phyloP scores from a whole-genome alignment of 2,113 vertebrate genomes.

The Mus musculus region DNA sequence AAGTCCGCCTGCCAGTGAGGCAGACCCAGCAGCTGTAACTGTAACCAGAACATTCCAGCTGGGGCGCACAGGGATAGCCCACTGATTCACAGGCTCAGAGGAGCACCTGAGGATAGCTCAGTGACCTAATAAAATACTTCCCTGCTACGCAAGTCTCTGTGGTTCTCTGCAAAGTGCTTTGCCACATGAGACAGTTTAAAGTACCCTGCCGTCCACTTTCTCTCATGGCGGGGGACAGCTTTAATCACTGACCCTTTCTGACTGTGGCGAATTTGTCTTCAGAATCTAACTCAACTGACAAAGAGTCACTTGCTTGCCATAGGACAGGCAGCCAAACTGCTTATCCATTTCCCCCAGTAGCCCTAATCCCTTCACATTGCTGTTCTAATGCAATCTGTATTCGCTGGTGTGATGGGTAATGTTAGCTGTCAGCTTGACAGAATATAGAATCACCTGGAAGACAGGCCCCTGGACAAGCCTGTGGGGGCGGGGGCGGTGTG shows the following conservation, averaged over 20 bases:
- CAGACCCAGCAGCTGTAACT: neutral
- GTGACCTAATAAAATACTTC: neutral
- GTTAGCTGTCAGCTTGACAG: neutral
- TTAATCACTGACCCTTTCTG: neutral
- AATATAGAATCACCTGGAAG: neutral
- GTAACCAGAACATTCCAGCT: neutral
- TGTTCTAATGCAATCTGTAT: neutral
- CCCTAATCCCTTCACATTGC: rapidly evolving
- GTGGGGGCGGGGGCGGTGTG: neutral
- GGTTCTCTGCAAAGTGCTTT: neutral
- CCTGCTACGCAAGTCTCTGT: neutral
- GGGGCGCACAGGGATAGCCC: neutral
- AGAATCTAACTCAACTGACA: neutral
- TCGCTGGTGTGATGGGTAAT: neutral
- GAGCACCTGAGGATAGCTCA: neutral
- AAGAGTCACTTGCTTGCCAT: neutral
- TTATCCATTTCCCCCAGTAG: no score
- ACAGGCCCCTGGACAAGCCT: neutral
- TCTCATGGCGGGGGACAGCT: neutral
- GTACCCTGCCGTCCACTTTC: neutral
- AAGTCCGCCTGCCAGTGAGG: neutral
- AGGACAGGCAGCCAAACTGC: neutral
- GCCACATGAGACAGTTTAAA: neutral
- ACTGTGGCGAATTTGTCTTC: neutral
- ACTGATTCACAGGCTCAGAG: neutral